These are phyloP conservation scores for Mus spicilegus DNA, from an alignment of 2,113 vertebrate species.

Conservation along the genomic window DNA sequence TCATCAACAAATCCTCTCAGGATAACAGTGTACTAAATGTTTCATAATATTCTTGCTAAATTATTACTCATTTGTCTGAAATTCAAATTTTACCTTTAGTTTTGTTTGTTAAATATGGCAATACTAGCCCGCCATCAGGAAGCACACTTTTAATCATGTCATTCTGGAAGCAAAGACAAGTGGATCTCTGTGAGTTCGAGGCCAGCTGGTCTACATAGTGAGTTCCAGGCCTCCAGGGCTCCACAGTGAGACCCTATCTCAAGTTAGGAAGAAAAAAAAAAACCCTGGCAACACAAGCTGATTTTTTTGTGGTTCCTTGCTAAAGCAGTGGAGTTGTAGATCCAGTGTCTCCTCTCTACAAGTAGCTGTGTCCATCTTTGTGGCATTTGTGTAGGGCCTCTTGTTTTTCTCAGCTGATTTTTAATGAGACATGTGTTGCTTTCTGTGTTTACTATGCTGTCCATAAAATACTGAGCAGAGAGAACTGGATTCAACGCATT, in stretches of 20 bases:
- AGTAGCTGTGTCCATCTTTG: background rate
- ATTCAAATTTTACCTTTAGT: conserved; percentile 33
- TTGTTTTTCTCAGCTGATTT: conserved; percentile 30
- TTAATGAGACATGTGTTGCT: background rate
- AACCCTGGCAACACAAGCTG: background rate
- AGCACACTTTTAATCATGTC: background rate
- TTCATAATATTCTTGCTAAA: background rate
- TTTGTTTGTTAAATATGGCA: conserved; percentile 32
- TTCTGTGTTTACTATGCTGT: conserved; percentile 42
- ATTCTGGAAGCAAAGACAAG: background rate
- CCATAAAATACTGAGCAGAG: conserved; percentile 27
- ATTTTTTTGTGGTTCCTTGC: no score
- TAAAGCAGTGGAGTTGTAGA: no score
- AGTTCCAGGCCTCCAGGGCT: background rate
- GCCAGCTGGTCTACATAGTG: background rate
- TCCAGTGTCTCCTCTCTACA: no score
- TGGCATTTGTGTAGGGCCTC: background rate
- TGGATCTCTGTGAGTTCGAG: background rate
- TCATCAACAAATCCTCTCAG: background rate
- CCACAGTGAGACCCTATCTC: background rate
- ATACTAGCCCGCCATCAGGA: background rate
- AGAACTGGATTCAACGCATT: background rate
- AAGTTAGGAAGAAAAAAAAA: background rate
- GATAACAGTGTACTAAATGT: background rate
- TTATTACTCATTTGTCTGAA: conserved; percentile 31